Evolutionary conservation across 2,888 invertebrate genomes (phyloP).

Genomic region (Xiphydria camelus): DNA sequence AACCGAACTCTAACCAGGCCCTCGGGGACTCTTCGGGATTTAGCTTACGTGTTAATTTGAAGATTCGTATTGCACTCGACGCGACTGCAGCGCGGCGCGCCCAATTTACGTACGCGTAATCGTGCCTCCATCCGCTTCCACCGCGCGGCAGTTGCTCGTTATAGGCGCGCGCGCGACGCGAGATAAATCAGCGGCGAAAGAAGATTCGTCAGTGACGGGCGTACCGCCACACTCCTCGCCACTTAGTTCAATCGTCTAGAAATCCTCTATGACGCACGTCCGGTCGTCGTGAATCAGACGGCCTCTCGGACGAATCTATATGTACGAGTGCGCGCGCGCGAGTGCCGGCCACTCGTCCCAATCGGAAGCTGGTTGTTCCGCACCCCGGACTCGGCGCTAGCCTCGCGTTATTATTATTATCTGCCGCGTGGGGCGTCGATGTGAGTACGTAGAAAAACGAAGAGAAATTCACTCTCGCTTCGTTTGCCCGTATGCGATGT

Average conservation of each 20-base stretch:
- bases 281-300: slow-evolving; percentile 47
- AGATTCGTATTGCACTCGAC: too few species aligned
- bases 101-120: slow-evolving; percentile 2
- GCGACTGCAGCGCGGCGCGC: background rate
- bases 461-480: too few species aligned
- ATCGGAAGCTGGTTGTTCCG: slow-evolving; percentile 50
- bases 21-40: slow-evolving; percentile 24
- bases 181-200: background rate
- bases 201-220: background rate
- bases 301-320: slow-evolving; percentile 41
- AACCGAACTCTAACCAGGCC: slow-evolving; percentile 38
- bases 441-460: too few species aligned
- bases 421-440: too few species aligned
- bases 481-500: too few species aligned
- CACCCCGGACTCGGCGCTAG: slow-evolving; percentile 19
- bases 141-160: too few species aligned
- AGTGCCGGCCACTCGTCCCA: slow-evolving; percentile 38
- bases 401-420: slow-evolving; percentile 1
- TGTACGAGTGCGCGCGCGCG: slow-evolving; percentile 16
- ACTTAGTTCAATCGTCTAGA: slow-evolving; percentile 53
- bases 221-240: slow-evolving; percentile 5
- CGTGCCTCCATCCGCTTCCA: slow-evolving; percentile 1
- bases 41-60: background rate
- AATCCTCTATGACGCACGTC: slow-evolving; percentile 56
- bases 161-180: slow-evolving; percentile 2